Base-by-base conservation (phyloP, 1,140 invertebrate genomes). In the Achatina immaculata region DNA sequence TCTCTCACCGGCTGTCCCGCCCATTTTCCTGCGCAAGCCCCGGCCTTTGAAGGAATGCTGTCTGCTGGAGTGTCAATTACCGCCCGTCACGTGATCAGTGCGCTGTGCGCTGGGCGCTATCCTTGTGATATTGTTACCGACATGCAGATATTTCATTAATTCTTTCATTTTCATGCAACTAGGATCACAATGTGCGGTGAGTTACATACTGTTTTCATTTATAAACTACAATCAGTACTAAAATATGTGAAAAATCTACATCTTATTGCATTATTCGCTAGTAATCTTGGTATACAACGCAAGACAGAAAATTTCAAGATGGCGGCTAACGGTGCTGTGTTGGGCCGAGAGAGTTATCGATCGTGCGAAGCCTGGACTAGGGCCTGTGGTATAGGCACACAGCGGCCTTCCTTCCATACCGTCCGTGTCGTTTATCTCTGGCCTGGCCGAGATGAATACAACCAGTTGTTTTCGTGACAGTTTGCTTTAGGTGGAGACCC, bases 11-110 rank as follows among this genome's bases (percentile, higher is more conserved):
- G 62, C 65, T 40, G 45, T n/a, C 76, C 76, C 45, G 45, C 76
- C 76, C 76, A 36, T 51, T 68, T 66, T 45, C 62, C 45, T 21
- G 76, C 55, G 76, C 76, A 62, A 78, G 76, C 42, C 65, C 45
- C 76, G 51, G 76, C 76, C 76, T 78, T 78, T 78, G 76, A 78
- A 78, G 76, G 76, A 78, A 78, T 78, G 76, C 76, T 62, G 76
- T 78, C 42, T 68, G 76, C 76, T 68, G 58, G 76, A 78, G 76
- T 78, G 76, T 78, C 76, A 78, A 78, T 78, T 78, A 78, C 76
- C 51, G 58, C 6, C 62, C 76, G 76, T 78, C 76, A 78, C 76
- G 76, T 78, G 76, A 78, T 62, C 58, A 36, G 28, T 31, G n/a
- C 21, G 76, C 38, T 48, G 76, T 78, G 58, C 76, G 65, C 62